Conservation (phyloP, 1,140 invertebrate genomes). For the Drosophila lini region DNA sequence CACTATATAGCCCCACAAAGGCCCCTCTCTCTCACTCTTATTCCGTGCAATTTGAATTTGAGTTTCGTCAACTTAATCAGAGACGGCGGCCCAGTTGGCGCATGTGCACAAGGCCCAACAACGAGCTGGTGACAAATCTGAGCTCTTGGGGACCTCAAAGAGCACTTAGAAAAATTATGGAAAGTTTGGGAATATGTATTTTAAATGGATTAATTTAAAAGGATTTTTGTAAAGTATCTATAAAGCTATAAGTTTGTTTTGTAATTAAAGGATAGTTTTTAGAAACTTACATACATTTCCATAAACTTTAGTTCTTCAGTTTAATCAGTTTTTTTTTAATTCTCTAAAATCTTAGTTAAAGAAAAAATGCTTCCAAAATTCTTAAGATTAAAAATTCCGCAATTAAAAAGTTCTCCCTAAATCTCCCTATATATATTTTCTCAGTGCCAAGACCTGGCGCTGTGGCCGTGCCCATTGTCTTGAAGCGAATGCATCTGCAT, state of each 20-base stretch:
- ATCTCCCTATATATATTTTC: background rate
- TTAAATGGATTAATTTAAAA: background rate
- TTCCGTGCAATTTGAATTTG: conserved; percentile 57
- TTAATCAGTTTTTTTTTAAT: too few relatives aligned
- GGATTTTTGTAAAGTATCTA: background rate
- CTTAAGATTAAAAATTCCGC: background rate
- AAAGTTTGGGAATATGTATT: fast-evolving
- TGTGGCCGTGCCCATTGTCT: conserved; percentile 61
- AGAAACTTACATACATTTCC: too few relatives aligned
- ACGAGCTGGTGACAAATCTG: conserved; percentile 81
- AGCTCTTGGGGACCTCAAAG: conserved; percentile 22
- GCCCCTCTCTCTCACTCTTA: background rate
- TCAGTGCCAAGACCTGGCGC: conserved; percentile 21
- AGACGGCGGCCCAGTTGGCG: conserved; percentile 69
- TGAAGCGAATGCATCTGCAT: conserved; percentile 69
- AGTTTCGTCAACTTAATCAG: conserved; percentile 79
- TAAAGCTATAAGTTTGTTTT: too few relatives aligned
- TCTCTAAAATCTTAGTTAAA: background rate
- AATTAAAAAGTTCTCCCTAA: background rate
- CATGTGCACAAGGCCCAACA: conserved; percentile 54
- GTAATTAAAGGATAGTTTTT: too few relatives aligned
- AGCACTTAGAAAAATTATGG: background rate
- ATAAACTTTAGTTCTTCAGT: too few relatives aligned
- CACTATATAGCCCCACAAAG: conserved; percentile 8
- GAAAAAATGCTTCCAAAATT: background rate